Conservation (phyloP, 2,888 invertebrate genomes). For the Phorcus lineatus region DNA sequence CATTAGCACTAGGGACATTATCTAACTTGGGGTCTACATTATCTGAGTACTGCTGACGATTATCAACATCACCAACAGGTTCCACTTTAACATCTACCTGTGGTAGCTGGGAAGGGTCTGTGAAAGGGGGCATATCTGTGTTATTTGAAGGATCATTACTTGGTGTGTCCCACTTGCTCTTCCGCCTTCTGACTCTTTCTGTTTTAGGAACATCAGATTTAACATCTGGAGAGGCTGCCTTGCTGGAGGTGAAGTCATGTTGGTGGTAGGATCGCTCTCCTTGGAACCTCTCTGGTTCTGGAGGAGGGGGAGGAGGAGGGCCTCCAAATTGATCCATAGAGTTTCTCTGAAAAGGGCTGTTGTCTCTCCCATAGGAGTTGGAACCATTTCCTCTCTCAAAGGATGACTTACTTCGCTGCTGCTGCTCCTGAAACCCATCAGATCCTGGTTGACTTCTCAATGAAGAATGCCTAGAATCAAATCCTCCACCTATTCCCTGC, state of each 20-base stretch:
- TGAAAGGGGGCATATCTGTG: background rate
- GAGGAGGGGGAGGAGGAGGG: slow-evolving; percentile 13
- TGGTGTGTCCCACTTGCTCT: slow-evolving; percentile 60
- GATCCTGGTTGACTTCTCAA: background rate
- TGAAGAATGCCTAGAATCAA: background rate
- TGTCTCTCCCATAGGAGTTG: background rate
- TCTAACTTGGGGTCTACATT: background rate
- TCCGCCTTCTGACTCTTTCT: slow-evolving; percentile 44
- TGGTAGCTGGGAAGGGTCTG: background rate
- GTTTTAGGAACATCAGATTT: slow-evolving; percentile 23
- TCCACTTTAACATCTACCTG: slow-evolving; percentile 11
- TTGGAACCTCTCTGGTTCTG: background rate
- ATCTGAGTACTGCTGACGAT: slow-evolving; percentile 25
- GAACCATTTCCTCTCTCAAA: background rate
- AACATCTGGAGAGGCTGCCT: background rate
- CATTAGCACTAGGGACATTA: background rate
- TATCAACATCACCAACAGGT: background rate
- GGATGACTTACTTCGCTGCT: background rate
- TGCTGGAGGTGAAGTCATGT: background rate
- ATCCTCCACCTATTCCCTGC: background rate
- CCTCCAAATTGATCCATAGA: background rate
- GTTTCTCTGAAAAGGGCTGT: too few species aligned
- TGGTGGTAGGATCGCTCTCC: background rate
- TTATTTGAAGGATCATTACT: slow-evolving; percentile 18
- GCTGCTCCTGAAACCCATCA: background rate